Base-by-base conservation (phyloP, 2,113 vertebrate species). In the Ciconia boyciana region DNA sequence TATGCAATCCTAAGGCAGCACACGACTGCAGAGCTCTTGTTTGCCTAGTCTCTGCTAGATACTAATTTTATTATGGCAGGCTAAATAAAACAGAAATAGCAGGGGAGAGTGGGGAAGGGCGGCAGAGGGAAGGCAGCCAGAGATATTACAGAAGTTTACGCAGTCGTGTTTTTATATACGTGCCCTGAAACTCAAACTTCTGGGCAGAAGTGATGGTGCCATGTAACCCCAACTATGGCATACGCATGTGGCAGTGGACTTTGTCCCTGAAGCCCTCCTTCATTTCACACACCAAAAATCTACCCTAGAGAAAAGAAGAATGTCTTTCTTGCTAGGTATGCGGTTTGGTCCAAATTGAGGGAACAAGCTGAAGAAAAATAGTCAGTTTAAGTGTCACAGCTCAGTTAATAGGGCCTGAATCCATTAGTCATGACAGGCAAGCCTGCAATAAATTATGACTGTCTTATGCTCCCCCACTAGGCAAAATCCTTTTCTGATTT, bases 301-400 rank as follows among this genome's bases (percentile, higher is more conserved):
- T 19, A 48, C 16, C 25, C 71, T 10, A 32, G 36, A 77, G 60
- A 74, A 88, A 93, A 94, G 55, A 90, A 62, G 77, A 79, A 94
- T 51, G 70, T 31, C 84, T 80, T 87, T 95, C 66, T 79, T 93
- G 52, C 62, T 60, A 86, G 51, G 24, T 34, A 31, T 5, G 58
- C 0, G 0, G 41, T 69, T 85, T 70, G 39, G 43, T 85, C 71
- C 78, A 86, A 89, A 87, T 8, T 77, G 94, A 89, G 60, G 68
- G 55, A 70, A 85, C 74, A 89, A 70, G 66, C 75, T 90, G 81
- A 93, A 94, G 95, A 91, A 90, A 90, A 96, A 95, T 70, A 97
- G 64, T 88, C 74, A 18, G 83, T 95, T 96, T 91, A 94, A 88
- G 92, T 97, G 93, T 83, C 91, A 93, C 65, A 89, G 91, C 91